These are phyloP conservation scores for Felis chaus DNA, from an alignment of 2,113 vertebrate species.

Conservation along the genomic window DNA sequence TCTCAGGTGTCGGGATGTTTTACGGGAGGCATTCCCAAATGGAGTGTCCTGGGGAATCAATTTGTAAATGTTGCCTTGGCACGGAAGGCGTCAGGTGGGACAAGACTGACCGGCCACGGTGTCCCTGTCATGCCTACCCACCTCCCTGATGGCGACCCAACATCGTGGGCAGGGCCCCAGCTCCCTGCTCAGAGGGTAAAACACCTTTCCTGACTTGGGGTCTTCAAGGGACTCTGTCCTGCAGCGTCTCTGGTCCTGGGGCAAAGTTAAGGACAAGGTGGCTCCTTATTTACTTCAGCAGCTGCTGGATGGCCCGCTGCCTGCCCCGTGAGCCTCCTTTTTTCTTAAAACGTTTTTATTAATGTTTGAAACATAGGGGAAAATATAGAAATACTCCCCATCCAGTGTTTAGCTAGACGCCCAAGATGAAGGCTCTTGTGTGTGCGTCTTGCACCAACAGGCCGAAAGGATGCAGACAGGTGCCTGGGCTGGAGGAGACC, in stretches of 20 bases:
- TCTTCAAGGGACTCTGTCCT: neutral
- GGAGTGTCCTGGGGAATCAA: neutral
- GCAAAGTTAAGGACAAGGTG: fast-evolving
- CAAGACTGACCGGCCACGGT: fast-evolving
- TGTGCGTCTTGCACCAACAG: neutral
- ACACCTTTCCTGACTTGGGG: no score
- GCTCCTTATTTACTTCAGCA: fast-evolving
- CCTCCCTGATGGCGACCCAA: neutral
- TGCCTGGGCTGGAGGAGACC: fast-evolving
- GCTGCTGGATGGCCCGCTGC: neutral
- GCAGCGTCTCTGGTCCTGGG: neutral
- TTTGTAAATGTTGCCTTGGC: neutral
- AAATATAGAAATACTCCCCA: neutral
- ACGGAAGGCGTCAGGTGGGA: neutral
- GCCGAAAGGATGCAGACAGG: neutral
- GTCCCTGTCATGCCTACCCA: neutral
- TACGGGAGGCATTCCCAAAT: fast-evolving
- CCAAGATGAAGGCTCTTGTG: neutral
- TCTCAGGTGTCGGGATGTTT: fast-evolving
- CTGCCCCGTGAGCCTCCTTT: neutral
- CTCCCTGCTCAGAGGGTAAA: no score
- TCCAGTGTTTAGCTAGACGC: neutral
- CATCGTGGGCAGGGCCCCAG: neutral
- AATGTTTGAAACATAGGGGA: neutral
- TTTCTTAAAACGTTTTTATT: neutral